These are phyloP conservation scores for Epinephelus coioides DNA, from an alignment of 2,797 vertebrate species.

Conservation along the genomic window DNA sequence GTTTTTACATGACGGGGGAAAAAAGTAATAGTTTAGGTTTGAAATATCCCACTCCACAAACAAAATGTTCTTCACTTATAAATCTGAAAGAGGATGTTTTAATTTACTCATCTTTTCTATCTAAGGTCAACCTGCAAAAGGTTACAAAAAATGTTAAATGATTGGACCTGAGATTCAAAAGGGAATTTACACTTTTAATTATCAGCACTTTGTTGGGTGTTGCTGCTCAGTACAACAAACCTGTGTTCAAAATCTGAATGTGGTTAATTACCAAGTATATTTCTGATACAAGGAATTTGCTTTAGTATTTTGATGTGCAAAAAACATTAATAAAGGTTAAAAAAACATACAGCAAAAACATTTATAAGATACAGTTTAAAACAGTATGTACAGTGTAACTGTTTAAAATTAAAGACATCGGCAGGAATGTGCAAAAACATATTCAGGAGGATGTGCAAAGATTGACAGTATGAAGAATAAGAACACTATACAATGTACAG, in stretches of 20 bases:
- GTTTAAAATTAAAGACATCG: too few relatives aligned
- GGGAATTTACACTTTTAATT: constrained; percentile 29
- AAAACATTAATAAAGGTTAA: too few relatives aligned
- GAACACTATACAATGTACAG: too few relatives aligned
- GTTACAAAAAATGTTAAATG: background rate
- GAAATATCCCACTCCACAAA: background rate
- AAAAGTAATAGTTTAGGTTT: background rate
- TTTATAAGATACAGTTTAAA: too few relatives aligned
- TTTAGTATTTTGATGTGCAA: too few relatives aligned
- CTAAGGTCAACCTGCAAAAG: background rate
- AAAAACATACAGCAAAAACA: too few relatives aligned
- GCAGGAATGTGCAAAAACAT: too few relatives aligned
- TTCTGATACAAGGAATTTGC: too few relatives aligned
- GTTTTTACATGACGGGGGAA: background rate
- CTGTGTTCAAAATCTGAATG: background rate
- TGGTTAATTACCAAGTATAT: too few relatives aligned
- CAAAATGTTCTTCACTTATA: background rate
- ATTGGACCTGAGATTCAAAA: constrained; percentile 7
- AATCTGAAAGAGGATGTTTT: background rate
- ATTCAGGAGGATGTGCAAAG: too few relatives aligned
- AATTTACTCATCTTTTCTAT: background rate
- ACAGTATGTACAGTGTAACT: too few relatives aligned
- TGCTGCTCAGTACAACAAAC: constrained; percentile 13
- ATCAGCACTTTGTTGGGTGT: constrained; percentile 1
- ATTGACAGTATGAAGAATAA: too few relatives aligned